These are phyloP conservation scores for Pseudopodoces humilis DNA, from an alignment of 2,113 vertebrate genomes.

Conservation along the genomic window DNA sequence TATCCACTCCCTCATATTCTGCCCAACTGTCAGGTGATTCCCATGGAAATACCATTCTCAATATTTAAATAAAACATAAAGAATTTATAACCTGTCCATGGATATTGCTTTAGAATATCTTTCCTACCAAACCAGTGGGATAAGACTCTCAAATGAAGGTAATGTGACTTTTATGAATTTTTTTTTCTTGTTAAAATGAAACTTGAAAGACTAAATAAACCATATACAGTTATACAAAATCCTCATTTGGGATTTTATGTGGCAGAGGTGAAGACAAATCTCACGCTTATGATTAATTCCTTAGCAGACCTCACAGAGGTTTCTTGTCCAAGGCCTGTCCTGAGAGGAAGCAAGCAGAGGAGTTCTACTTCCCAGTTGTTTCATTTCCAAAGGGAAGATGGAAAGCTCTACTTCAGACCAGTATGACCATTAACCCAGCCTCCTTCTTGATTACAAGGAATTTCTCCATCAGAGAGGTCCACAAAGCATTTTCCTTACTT, in stretches of 20 bases:
- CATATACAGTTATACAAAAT: background rate
- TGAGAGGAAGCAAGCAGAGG: background rate
- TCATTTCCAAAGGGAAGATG: background rate
- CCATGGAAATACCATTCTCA: background rate
- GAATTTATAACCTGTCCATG: background rate
- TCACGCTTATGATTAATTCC: fast-evolving
- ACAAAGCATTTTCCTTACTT: background rate
- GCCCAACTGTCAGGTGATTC: background rate
- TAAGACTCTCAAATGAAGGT: background rate
- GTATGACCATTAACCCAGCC: background rate
- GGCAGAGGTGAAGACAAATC: background rate
- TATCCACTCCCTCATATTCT: background rate
- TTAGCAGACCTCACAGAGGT: background rate
- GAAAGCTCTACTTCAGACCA: background rate
- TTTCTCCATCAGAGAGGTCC: background rate
- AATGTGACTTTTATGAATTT: background rate
- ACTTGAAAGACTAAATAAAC: background rate
- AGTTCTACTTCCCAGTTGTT: background rate
- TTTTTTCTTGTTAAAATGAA: background rate
- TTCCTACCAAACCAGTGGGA: background rate
- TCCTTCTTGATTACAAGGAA: background rate
- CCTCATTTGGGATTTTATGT: background rate
- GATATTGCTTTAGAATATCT: background rate
- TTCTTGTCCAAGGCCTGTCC: background rate
- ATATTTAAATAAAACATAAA: background rate